Base-by-base conservation (phyloP, 1,140 invertebrate genomes). In the Drosophila micromelanica region DNA sequence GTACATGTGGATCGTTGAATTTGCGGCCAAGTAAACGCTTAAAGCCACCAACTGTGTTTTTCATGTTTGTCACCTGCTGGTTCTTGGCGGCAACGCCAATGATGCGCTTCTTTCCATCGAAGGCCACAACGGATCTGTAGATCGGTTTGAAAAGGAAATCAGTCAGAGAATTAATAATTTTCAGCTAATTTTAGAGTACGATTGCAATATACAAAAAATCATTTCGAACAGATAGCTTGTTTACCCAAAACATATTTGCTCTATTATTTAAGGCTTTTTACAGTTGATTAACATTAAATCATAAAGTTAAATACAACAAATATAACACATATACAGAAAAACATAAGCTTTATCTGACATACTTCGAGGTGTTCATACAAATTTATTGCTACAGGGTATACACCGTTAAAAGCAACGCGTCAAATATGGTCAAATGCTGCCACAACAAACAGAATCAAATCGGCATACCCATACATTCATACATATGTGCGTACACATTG, bases 31-130 rank as follows among this genome's bases (percentile, higher is more conserved):
- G 92, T 27, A 99, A 93, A 86, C 97, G 94, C 93, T 99, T 99
- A 91, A 99, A 98, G 54, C 96, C 96, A 93, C 96, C 96, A 55
- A 99, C 94, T 61, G 99, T 99, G 92, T 99, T 99, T 92, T 98
- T 98, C 94, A 99, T 96, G 92, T 99, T 99, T 74, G 98, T 99
- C 11, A 99, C 96, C 93, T 97, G 96, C 92, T 99, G 98, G 92
- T 99, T 99, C 92, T 99, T 99, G 27, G 98, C 98, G 45, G 98
- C 97, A 15, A 98, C 97, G 40, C 99, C 99, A 86, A 99, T 94
- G 78, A 97, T 96, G 79, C 99, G 95, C 81, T 96, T 98, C 90
- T 97, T 98, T 40, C 95, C 95, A 90, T 96, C 97, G 93, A 99
- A 98, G 27, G 98, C 98, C 12, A 99, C 97, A 93, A 95, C 99